These are phyloP conservation scores for Odontomyia ornata DNA, from an alignment of 2,888 invertebrate genomes.

Conservation along the genomic window DNA sequence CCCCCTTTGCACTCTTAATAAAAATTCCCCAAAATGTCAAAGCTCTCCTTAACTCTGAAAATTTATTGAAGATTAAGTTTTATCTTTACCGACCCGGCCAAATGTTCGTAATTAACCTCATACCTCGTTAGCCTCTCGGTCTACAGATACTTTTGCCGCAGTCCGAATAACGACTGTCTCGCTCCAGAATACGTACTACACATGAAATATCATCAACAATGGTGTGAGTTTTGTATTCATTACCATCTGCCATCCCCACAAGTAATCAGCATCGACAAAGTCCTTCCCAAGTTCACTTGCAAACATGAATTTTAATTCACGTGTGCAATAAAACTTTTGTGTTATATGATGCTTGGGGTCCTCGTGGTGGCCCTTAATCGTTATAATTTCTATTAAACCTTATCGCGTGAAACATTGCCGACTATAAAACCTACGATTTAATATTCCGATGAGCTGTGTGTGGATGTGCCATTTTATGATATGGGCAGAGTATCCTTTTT, in stretches of 20 bases:
- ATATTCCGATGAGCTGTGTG: constrained; percentile 33
- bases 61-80: constrained; percentile 52
- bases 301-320: constrained; percentile 42
- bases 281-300: constrained; percentile 30
- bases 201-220: neutral
- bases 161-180: neutral
- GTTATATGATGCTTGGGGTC: neutral
- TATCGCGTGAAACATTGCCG: constrained; percentile 47
- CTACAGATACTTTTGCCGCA: neutral
- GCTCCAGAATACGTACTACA: no score
- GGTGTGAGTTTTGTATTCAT: neutral
- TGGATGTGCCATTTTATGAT: constrained; percentile 18
- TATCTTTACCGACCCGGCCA: constrained; percentile 56
- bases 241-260: neutral
- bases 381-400: constrained; percentile 43
- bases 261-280: neutral
- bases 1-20: constrained; percentile 29
- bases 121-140: constrained; percentile 51
- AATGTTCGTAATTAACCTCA: constrained; percentile 58
- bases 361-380: constrained; percentile 7
- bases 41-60: constrained; percentile 37
- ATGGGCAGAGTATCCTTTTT: constrained; percentile 24
- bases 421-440: constrained; percentile 37
- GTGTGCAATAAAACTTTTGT: constrained; percentile 42
- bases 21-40: constrained; percentile 22